Percentiles rank a stretch among this genome's conserved stretches.
Evolutionary conservation across 2,888 invertebrate species (phyloP).

Genomic region (Eulithis prunata): DNA sequence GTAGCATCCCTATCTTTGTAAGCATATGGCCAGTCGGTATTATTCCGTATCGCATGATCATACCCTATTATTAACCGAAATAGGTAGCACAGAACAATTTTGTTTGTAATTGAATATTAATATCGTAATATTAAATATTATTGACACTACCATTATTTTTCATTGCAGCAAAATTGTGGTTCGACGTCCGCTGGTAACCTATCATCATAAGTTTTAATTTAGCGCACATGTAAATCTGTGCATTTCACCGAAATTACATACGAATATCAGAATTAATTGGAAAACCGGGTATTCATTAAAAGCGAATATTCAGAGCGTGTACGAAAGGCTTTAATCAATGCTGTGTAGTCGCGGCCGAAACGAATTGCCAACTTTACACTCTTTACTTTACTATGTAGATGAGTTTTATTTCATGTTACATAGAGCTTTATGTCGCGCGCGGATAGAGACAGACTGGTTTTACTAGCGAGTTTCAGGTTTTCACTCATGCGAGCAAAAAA

Average conservation of each 20-base stretch:
- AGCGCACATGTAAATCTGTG: constrained; percentile 35
- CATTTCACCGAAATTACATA: constrained; percentile 54
- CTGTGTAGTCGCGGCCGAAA: constrained; percentile 53
- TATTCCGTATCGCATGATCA: constrained; percentile 1
- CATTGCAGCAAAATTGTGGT: constrained; percentile 39
- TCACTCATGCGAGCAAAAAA: too few relatives aligned
- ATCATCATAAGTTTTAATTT: constrained; percentile 45
- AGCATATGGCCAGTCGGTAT: background rate
- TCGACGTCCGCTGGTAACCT: constrained; percentile 34
- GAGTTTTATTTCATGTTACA: constrained; percentile 53
- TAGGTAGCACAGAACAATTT: constrained; percentile 26
- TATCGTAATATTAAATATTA: constrained; percentile 36
- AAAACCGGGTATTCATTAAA: constrained; percentile 58
- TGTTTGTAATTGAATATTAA: constrained; percentile 36
- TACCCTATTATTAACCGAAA: constrained; percentile 24
- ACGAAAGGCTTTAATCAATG: constrained; percentile 64
- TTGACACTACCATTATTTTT: constrained; percentile 39
- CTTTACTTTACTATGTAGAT: constrained; percentile 56
- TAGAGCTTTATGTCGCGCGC: constrained; percentile 6
- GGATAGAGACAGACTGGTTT: constrained; percentile 5
- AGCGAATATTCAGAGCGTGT: constrained; percentile 59
- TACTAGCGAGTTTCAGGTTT: too few relatives aligned
- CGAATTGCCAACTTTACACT: constrained; percentile 53
- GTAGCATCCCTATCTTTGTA: constrained; percentile 1
- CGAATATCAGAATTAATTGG: constrained; percentile 56